These are phyloP conservation scores for Blastobasis lacticolella DNA, from an alignment of 2,888 invertebrate species.

Conservation along the genomic window DNA sequence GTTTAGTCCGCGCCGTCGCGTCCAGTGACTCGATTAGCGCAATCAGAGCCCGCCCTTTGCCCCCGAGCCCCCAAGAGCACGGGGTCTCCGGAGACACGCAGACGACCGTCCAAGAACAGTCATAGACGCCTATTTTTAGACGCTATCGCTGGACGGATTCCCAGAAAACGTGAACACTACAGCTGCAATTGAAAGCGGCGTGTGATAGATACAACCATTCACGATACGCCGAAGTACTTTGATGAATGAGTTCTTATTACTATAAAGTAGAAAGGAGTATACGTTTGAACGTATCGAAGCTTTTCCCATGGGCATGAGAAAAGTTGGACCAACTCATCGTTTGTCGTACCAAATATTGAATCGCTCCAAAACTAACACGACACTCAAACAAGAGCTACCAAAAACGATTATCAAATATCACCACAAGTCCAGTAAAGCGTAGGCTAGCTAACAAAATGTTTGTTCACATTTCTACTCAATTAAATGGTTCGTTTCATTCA, in stretches of 20 bases:
- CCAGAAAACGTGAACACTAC: no score
- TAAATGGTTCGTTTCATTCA: constrained; percentile 67
- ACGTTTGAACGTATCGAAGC: no score
- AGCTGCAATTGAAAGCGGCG: no score
- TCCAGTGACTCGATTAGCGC: constrained; percentile 62
- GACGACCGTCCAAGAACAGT: neutral
- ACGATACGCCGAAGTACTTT: no score
- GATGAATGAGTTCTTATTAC: no score
- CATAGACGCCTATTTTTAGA: neutral
- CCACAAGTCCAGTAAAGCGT: constrained; percentile 27
- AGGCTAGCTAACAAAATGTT: constrained; percentile 51
- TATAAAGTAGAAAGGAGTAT: no score
- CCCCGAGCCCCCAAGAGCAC: constrained; percentile 22
- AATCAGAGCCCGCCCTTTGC: constrained; percentile 66
- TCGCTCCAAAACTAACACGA: constrained; percentile 17
- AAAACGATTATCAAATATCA: constrained; percentile 29
- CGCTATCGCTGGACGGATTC: no score
- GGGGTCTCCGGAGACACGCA: neutral
- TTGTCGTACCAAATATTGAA: constrained; percentile 23
- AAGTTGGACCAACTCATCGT: constrained; percentile 1
- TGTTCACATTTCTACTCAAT: constrained; percentile 64
- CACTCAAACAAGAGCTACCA: constrained; percentile 15
- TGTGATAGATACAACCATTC: no score
- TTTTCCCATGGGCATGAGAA: no score
- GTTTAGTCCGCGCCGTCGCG: constrained; percentile 47